A percentile compares a stretch with the other conserved stretches of the same genome.
These are phyloP conservation scores for Lacanobia oleracea DNA, from an alignment of 2,888 invertebrate genomes.

Conservation along the genomic window DNA sequence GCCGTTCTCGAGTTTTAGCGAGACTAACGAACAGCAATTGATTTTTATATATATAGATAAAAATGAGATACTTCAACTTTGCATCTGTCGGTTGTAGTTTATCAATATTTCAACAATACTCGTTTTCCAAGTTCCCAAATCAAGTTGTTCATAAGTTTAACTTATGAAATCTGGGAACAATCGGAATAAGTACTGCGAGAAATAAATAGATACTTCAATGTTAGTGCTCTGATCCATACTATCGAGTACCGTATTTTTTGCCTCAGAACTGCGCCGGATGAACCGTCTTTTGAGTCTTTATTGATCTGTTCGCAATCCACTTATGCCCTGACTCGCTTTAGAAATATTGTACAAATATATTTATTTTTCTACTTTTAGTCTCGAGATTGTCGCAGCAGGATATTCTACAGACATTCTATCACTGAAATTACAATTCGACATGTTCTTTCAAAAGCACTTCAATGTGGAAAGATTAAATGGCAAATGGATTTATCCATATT, in stretches of 20 bases:
- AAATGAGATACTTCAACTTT: neutral
- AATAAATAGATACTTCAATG: conserved; percentile 7
- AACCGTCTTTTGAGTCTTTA: conserved; percentile 44
- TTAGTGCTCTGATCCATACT: neutral
- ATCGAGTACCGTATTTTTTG: conserved; percentile 10
- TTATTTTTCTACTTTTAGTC: conserved; percentile 7
- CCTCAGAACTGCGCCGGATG: conserved; percentile 29
- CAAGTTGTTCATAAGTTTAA: conserved; percentile 6
- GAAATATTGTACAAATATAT: conserved; percentile 25
- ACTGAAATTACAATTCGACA: conserved; percentile 13
- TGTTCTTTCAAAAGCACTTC: neutral
- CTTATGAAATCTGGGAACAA: neutral
- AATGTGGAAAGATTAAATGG: conserved; percentile 8
- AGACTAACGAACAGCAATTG: no score
- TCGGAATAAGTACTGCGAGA: neutral
- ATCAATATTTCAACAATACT: neutral
- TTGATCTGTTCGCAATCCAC: conserved; percentile 58
- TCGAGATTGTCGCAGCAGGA: neutral
- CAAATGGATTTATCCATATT: conserved; percentile 28
- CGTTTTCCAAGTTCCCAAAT: neutral
- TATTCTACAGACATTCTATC: conserved; percentile 10
- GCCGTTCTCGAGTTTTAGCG: no score
- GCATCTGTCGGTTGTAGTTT: neutral
- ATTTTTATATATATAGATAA: no score
- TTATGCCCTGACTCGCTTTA: conserved; percentile 33